Evolutionary conservation across 2,797 vertebrate species (phyloP).

Genomic region (Philypnodon macrostomus): DNA sequence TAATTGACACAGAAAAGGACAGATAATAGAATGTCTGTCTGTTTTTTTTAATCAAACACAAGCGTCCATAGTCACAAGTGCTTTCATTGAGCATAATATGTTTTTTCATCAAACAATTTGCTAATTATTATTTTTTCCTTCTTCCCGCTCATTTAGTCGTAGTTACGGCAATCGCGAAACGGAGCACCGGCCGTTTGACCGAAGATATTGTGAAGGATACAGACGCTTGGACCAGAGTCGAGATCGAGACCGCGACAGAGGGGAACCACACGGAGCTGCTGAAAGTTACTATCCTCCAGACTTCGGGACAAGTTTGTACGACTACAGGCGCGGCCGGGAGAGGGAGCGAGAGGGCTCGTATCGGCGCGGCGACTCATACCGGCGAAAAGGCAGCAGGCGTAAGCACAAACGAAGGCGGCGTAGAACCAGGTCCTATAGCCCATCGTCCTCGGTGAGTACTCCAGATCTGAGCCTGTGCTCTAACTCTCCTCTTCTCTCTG

Average conservation of each 20-base stretch:
- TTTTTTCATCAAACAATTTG: background rate
- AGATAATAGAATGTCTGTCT: too few relatives aligned
- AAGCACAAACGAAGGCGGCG: slow-evolving; percentile 95
- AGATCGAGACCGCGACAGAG: slow-evolving; percentile 81
- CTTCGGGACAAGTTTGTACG: slow-evolving; percentile 81
- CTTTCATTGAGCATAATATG: too few relatives aligned
- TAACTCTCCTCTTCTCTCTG: slow-evolving; percentile 64
- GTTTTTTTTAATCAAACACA: too few relatives aligned
- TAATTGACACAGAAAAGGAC: too few relatives aligned
- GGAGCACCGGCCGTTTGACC: slow-evolving; percentile 85
- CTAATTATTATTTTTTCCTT: too few relatives aligned
- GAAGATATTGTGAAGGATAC: slow-evolving; percentile 90
- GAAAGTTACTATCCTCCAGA: slow-evolving; percentile 85
- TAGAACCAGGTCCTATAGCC: slow-evolving; percentile 96
- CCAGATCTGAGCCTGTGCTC: slow-evolving; percentile 66
- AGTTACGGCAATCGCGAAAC: slow-evolving; percentile 88
- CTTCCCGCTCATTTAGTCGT: slow-evolving; percentile 36
- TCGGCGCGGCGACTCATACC: slow-evolving; percentile 67
- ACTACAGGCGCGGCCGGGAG: slow-evolving; percentile 84
- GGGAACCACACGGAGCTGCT: slow-evolving; percentile 73
- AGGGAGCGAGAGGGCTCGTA: slow-evolving; percentile 67
- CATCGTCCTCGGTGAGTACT: slow-evolving; percentile 98
- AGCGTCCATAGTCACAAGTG: too few relatives aligned
- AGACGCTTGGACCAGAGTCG: slow-evolving; percentile 85
- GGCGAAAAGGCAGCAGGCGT: slow-evolving; percentile 93